Evolutionary conservation across 2,113 vertebrate genomes (phyloP), one percentile per base, ranked within the genome.

Genomic region (Ardeotis arabs): DNA sequence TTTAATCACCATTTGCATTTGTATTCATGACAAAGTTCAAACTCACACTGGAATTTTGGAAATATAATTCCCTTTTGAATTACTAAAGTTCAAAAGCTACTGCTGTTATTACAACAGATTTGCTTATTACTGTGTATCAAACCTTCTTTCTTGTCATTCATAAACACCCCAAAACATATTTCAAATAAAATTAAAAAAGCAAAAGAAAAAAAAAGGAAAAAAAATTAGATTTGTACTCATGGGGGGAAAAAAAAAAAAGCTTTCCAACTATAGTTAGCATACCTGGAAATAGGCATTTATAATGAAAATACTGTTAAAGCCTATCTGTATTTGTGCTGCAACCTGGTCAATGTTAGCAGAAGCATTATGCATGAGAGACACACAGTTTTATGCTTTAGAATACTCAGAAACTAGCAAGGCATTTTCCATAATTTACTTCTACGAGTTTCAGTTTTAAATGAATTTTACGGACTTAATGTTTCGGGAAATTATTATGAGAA

Each of bases 401-500:
- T 63, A 68, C 45, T 47, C 44, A 62, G 68, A 92, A 95, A 86
- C 53, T 93, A 84, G 45, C 59, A 91, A 87, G 23, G 73, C 28
- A 91, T 91, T 87, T 76, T 96, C 82, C 67, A 90, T 95, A 95
- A 98, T 96, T 98, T 97, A 96, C 49, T 96, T 97, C 97, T 96
- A 97, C 91, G 67, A 41, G 63, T 84, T 97, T 94, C 77, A 86
- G 45, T 84, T 98, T 97, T 84, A 97, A 95, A 96, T 95, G 67
- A 92, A 95, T 97, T 97, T 96, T 96, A 97, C 28, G 35, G 77
- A 89, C 39, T 96, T 97, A 97, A 97, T 98, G 87, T 78, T 90
- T 96, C 98, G 70, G 94, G 92, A 98, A 98, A 98, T 97, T 96
- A 97, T 96, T 96, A 97, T 96, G 67, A 69, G 89, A 94, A 97